Evolutionary conservation across 2,113 vertebrate genomes (phyloP).

Genomic region (Nettapus auritus): DNA sequence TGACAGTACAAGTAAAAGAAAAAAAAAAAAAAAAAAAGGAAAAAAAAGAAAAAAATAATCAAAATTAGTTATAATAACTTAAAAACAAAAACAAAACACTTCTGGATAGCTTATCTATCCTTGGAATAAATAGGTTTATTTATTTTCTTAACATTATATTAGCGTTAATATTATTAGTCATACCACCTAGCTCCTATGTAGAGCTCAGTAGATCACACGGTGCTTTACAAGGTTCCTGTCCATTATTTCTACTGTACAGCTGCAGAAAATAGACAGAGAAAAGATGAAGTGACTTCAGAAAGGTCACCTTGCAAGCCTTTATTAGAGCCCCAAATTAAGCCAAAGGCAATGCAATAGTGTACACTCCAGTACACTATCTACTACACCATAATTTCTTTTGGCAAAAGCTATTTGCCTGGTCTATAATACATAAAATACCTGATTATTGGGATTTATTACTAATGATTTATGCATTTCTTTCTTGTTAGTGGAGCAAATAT

Average conservation of each 20-base stretch:
- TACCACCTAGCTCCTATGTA: not conserved
- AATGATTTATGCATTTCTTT: not conserved
- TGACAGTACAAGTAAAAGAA: not conserved
- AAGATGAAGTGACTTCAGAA: not conserved
- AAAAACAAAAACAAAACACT: too few species aligned
- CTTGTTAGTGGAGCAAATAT: not conserved
- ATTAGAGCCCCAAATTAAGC: not conserved
- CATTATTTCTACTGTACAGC: not conserved
- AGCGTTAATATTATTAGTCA: not conserved
- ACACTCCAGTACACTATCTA: not conserved
- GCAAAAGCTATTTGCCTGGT: not conserved
- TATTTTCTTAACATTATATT: not conserved
- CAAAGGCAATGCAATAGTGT: not conserved
- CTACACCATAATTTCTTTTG: not conserved
- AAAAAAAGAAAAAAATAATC: not conserved
- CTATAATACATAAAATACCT: not conserved
- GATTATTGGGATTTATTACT: not conserved
- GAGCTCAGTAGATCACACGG: not conserved
- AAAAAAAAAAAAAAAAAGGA: not conserved
- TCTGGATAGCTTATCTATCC: rapidly evolving
- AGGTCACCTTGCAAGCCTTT: not conserved
- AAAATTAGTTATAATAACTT: not conserved
- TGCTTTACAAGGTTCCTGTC: not conserved
- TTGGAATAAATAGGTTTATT: not conserved
- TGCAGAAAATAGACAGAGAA: not conserved